Base-by-base conservation (phyloP, 92 coral and sea anemone genomes). In the Galaxea fascicularis region DNA sequence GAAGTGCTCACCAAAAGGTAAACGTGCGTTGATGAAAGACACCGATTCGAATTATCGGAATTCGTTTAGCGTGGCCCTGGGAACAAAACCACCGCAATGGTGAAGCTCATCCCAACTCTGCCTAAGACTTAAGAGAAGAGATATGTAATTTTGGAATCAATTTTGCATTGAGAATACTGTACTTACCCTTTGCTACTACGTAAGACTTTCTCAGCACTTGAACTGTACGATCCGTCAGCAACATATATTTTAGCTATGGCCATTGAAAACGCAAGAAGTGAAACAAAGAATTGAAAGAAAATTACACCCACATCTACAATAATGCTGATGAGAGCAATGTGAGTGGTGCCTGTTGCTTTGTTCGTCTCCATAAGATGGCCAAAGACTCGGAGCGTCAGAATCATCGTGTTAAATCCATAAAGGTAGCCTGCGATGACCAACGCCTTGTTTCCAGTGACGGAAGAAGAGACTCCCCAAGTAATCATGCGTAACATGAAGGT, bases 301-400 rank as follows among this genome's bases (percentile, higher is more conserved):
- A 87, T 79, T 44, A 75, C 64, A 8, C 67, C 90, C 72, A 79
- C 86, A 45, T 73, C 86, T 31, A 57, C 86, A 87, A 87, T 79
- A 22, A 87, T 87, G 44, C 82, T 81, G 51, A 87, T 77, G 0
- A 87, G 76, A 52, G 90, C 90, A 10, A 87, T 79, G 18, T 87
- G 91, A 7, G 76, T 87, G 10, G 76, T 57, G 7, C 91, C 91
- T 4, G 87, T 87, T 8, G 25, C 47, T 41, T 74, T 45, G n/a
- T 39, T 80, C 10, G 76, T 52, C 60, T 87, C 91, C 91, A 87
- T 80, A 31, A 87, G 8, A 56, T 87, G 91, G 56, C 91, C 91
- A 62, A 87, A 87, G 51, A 81, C 91, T 27, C 91, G 69, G 44
- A 76, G 59, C 20, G 89, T 77, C 35, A 85, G 85, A 35, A 77